Evolutionary conservation across 2,113 vertebrate genomes (phyloP), one percentile per base, ranked within the genome.

Genomic region (Theropithecus gelada): DNA sequence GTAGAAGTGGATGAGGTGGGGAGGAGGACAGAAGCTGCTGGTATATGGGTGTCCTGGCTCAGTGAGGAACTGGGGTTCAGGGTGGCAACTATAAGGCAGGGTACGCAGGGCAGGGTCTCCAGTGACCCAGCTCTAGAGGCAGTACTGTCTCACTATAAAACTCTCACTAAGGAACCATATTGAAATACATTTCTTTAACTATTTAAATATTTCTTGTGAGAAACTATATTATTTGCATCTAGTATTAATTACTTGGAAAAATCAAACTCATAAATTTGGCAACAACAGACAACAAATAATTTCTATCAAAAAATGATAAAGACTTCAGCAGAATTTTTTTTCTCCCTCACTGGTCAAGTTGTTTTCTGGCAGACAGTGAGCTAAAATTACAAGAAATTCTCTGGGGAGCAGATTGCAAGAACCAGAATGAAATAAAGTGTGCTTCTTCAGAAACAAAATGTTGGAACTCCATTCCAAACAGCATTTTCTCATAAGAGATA

Each of bases 231-330:
- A 43, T 78, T 83, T 89, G 9, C 45, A 18, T 55, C 20, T 40
- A 30, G 78, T 12, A 35, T 79, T 92, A 85, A 79, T 88, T 94
- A 43, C 32, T 88, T 64, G 23, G 61, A 52, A 55, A 81, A 90
- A 70, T 55, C 25, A 78, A 64, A 93, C n/a, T 81, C 43, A 76
- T 50, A 76, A 38, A 73, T n/a, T 73, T 79, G 50, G 14, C 30
- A 2, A 73, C 25, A 79, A 86, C 6, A 32, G 27, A 13, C 61
- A 30, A 30, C 12, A 81, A 88, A 32, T 96, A 50, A 70, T n/a
- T 93, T 90, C 80, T 76, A 86, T 25, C 17, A 81, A 22, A 93
- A 75, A 38, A 48, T 79, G 3, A 11, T 50, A 8, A 73, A 76
- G 8, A n/a, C 7, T 78, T 32, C 7, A 75, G 40, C 70, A 86